phyloP scores from a whole-genome alignment of 2,888 invertebrate genomes.

The Cepaea hortensis region DNA sequence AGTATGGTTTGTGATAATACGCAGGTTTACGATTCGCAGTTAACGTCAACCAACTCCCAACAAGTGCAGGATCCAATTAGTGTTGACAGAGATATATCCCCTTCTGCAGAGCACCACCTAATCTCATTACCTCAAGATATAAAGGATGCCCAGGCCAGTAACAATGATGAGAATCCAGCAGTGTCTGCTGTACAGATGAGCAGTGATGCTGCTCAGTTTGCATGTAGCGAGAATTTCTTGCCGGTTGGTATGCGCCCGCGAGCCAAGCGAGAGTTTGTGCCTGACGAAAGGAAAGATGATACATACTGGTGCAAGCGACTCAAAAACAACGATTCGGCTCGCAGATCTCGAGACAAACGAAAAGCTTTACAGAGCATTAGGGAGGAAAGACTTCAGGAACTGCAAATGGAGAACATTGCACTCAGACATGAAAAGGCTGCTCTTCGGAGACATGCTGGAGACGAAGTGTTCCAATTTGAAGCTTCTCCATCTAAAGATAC shows the following conservation, averaged over 20 bases:
- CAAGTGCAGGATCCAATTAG: too few relatives aligned
- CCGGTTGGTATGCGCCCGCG: conserved; percentile 15
- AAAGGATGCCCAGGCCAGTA: background rate
- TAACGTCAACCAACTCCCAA: too few relatives aligned
- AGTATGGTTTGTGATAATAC: background rate
- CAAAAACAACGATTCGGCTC: conserved; percentile 77
- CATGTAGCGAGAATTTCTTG: background rate
- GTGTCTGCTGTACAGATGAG: background rate
- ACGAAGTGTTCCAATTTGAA: background rate
- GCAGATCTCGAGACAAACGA: conserved; percentile 75
- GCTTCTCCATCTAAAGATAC: background rate
- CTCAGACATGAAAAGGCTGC: conserved; percentile 72
- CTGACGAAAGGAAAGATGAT: conserved; percentile 71
- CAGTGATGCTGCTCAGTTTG: too few relatives aligned
- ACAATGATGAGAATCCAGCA: background rate
- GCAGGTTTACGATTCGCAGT: background rate
- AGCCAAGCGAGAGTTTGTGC: conserved; percentile 69
- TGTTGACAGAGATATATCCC: too few relatives aligned
- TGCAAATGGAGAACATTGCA: conserved; percentile 75
- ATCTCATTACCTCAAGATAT: background rate
- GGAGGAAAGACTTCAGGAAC: conserved; percentile 65
- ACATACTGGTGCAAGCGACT: conserved; percentile 75
- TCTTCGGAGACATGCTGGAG: conserved; percentile 69
- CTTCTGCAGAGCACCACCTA: background rate
- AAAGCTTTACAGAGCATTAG: conserved; percentile 75